Evolutionary conservation across 2,797 vertebrate genomes (phyloP), one percentile per base, ranked within the genome.

Genomic region (Rhabdomys pumilio): DNA sequence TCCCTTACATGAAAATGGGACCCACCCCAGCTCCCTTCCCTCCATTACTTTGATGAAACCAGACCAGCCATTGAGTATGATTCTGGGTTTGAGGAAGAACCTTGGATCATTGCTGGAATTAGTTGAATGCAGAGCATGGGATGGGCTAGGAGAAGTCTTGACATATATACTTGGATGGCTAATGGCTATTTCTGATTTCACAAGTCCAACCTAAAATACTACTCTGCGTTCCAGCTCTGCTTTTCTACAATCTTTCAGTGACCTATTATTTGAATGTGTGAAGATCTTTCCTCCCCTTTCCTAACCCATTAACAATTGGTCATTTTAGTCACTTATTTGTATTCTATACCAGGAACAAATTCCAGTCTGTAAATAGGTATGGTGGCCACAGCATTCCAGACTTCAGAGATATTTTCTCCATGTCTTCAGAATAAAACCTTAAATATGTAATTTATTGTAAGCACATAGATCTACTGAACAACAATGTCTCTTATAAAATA

Each of bases 391-490:
- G 14, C 61, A 77, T 86, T 14, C 53, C 59, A 92, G 81, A 76
- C 57, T 63, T 50, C 38, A n/a, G 19, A 50, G 29, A 67, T 44
- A 41, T 84, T 47, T 26, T 85, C 20, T n/a, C 31, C 22, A 38
- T 17, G 10, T 41, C 34, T 65, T 91, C 41, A 93, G 84, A 95
- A 61, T 22, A 76, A 34, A 85, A 53, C 22, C 79, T 83, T 92
- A n/a, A 59, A 59, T 53, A 55, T 24, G 10, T 53, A 59, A 69
- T 85, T 91, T 91, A 47, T 75, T 80, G 0, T 34, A 94, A 89
- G 10, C 44, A 61, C n/a, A 59, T 57, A 57, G 57, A 26, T 24
- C 11, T 83, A 77, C 41, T 53, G 67, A 77, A 29, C 22, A 72
- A 4, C 81, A 77, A 63, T 11, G 38, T 29, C 80, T 81, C 80